Base-by-base conservation (phyloP, 1,140 invertebrate genomes). In the Diabrotica virgifera region DNA sequence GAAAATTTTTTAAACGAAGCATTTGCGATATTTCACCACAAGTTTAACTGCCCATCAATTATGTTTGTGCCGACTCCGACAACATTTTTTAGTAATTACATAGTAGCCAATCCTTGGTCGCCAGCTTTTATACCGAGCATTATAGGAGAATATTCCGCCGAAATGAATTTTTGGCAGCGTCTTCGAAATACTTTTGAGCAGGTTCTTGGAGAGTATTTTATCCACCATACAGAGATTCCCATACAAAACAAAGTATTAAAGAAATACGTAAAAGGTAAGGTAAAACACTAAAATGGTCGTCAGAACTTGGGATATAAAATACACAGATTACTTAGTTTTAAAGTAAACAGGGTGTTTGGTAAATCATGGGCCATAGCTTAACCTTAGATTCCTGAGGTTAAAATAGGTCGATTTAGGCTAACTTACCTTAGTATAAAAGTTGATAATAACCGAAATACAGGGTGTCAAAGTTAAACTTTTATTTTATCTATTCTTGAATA, bases 1-100 rank as follows among this genome's bases (percentile, higher is more conserved):
- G 78, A 81, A 51, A 70, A 77, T 8, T 82, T 83, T 60, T 75
- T 80, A 37, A 81, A 80, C 13, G 82, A 84, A 55, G 80, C 80
- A 0, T 62, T 79, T 8, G 52, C 77, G 7, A 78, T 76, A 11
- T 62, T 84, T 38, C 77, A 77, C 5, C 61, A 80, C 46, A 69
- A 76, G 53, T 79, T 80, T 57, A 59, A 51, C 6, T 63, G 51
- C 35, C 6, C 69, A 0, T 46, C 5, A 6, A 46, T 46, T 0
- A 46, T 46, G 8, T n/a, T 46, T 8, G n/a, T 5, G 4, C 40
- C 40, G 8, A n/a, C 8, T 46, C n/a, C 40, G 40, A 46, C 40
- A 10, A 46, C 8, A 10, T 46, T 46, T 10, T 46, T 46, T n/a
- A 46, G 40, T 46, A 46, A 46, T n/a, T 46, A 46, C 6, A 10